Percentiles rank a stretch among this genome's conserved stretches.
These are phyloP conservation scores for Galbula dea DNA, from an alignment of 2,113 vertebrate species.

Conservation along the genomic window DNA sequence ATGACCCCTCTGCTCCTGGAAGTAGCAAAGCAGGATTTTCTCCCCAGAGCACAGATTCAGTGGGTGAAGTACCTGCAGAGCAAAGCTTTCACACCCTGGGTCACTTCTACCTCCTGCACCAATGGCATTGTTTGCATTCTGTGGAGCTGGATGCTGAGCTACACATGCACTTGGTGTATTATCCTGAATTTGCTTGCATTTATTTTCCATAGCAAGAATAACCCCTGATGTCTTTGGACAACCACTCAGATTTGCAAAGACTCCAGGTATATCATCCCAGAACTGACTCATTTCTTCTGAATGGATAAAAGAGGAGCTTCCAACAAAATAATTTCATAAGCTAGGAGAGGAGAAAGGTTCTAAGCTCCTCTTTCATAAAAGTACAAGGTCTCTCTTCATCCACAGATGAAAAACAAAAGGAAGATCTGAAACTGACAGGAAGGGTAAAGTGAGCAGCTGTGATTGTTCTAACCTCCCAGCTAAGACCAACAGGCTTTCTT, in stretches of 20 bases:
- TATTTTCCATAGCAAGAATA: not conserved
- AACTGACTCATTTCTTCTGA: not conserved
- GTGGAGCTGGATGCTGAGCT: not conserved
- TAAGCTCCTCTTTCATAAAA: not conserved
- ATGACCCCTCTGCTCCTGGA: not conserved
- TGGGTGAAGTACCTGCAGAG: not conserved
- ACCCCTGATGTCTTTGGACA: not conserved
- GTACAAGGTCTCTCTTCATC: not conserved
- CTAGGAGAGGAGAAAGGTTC: not conserved
- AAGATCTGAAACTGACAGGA: not conserved
- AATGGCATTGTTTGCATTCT: not conserved
- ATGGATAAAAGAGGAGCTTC: not conserved
- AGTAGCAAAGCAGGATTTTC: not conserved
- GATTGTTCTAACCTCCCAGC: not conserved
- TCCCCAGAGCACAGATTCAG: not conserved
- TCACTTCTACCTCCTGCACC: fast-evolving
- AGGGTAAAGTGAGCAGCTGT: fast-evolving
- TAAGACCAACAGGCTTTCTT: not conserved
- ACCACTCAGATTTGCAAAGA: not conserved
- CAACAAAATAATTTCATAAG: not conserved
- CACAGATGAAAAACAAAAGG: not conserved
- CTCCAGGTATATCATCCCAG: not conserved
- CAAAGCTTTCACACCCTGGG: not conserved
- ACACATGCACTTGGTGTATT: not conserved
- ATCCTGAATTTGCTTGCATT: not conserved